phyloP scores from a whole-genome alignment of 2,113 vertebrate species.

The Plestiodon gilberti region DNA sequence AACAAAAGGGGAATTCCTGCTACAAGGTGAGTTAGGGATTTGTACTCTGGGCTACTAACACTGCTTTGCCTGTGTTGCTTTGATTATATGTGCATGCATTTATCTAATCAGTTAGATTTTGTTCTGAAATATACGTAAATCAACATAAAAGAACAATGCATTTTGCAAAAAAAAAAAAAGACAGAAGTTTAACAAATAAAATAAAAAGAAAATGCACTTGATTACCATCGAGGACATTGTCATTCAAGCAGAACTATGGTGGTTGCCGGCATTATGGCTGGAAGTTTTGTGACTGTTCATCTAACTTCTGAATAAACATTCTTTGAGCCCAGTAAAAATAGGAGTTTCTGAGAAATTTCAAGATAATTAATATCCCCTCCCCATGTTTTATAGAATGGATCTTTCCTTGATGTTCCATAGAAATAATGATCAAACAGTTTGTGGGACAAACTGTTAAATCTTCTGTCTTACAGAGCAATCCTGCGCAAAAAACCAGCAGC shows the following conservation, averaged over 20 bases:
- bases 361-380: not conserved
- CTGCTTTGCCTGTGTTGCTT: not conserved
- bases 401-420: not conserved
- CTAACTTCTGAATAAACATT: not conserved
- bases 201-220: not conserved
- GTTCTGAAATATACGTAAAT: not conserved
- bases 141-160: not conserved
- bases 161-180: not conserved
- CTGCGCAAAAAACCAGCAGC: too few species aligned
- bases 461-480: too few species aligned
- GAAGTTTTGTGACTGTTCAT: not conserved
- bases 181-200: not conserved
- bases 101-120: not conserved
- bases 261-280: not conserved
- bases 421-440: not conserved
- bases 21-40: slow-evolving; percentile 81
- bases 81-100: not conserved
- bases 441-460: not conserved
- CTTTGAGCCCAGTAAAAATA: not conserved
- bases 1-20: slow-evolving; percentile 87
- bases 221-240: not conserved
- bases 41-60: slow-evolving; percentile 6
- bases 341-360: not conserved
- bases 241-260: not conserved
- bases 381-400: not conserved